Evolutionary conservation across 2,797 vertebrate species (phyloP).

Genomic region (Myotis pilosus): DNA sequence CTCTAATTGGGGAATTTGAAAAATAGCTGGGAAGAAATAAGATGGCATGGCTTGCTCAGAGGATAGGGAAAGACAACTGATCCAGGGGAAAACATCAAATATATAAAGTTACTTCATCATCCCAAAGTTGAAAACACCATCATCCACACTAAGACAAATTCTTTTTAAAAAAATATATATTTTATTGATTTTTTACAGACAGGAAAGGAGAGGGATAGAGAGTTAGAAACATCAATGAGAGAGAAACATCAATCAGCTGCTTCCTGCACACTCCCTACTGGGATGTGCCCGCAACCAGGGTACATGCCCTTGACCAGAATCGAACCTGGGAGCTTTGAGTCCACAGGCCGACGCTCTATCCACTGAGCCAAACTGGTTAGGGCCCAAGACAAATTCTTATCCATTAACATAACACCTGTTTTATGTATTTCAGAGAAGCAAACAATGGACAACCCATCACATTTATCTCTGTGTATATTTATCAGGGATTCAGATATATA

Average conservation of each 20-base stretch:
- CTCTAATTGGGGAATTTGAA: background rate
- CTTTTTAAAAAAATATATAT: background rate
- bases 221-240: no score
- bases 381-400: background rate
- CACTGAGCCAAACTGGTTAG: no score
- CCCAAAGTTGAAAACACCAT: background rate
- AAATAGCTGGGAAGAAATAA: background rate
- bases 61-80: background rate
- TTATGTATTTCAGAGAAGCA: background rate
- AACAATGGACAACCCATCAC: background rate
- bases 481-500: background rate
- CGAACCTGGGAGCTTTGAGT: no score
- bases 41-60: background rate
- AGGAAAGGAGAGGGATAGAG: no score
- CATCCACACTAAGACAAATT: background rate
- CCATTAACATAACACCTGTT: background rate
- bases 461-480: background rate
- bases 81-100: background rate
- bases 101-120: background rate
- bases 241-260: no score
- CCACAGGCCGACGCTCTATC: no score
- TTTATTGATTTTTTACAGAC: no score
- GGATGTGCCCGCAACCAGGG: no score
- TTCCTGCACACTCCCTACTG: no score
- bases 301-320: no score